A percentile compares a stretch with the other conserved stretches of the same genome.
phyloP scores from a whole-genome alignment of 2,113 vertebrate species.

The Phrynocephalus versicolor region DNA sequence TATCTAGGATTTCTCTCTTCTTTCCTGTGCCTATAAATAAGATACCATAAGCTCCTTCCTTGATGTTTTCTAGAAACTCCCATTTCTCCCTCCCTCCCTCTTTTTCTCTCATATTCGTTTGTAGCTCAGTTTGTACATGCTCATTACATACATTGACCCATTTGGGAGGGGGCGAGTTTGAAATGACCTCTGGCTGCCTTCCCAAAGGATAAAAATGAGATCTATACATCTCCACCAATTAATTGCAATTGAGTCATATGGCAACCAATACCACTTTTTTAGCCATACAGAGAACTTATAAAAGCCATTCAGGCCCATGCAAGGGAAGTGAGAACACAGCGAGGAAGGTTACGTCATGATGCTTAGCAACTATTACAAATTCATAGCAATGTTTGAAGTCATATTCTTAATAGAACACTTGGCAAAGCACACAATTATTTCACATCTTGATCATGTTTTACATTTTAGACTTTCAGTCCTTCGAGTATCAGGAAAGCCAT shows the following conservation, averaged over 20 bases:
- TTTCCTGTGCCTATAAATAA: not conserved
- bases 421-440: not conserved
- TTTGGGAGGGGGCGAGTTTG: not conserved
- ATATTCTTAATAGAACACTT: not conserved
- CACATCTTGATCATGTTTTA: not conserved
- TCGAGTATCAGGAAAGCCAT: not conserved
- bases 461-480: not conserved
- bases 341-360: not conserved
- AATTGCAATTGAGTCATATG: not conserved
- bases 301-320: not conserved
- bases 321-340: not conserved
- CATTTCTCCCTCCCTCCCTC: not conserved
- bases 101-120: not conserved
- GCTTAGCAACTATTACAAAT: not conserved
- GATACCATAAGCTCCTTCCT: not conserved
- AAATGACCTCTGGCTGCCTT: not conserved
- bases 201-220: not conserved
- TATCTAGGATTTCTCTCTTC: no score
- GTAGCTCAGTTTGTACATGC: not conserved
- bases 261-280: not conserved
- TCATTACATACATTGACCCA: not conserved
- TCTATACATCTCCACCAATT: not conserved
- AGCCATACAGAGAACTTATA: not conserved
- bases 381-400: not conserved
- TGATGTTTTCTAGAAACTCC: not conserved